Base-by-base conservation (phyloP, 2,888 invertebrate species). In the Bhutanitis thaidina region DNA sequence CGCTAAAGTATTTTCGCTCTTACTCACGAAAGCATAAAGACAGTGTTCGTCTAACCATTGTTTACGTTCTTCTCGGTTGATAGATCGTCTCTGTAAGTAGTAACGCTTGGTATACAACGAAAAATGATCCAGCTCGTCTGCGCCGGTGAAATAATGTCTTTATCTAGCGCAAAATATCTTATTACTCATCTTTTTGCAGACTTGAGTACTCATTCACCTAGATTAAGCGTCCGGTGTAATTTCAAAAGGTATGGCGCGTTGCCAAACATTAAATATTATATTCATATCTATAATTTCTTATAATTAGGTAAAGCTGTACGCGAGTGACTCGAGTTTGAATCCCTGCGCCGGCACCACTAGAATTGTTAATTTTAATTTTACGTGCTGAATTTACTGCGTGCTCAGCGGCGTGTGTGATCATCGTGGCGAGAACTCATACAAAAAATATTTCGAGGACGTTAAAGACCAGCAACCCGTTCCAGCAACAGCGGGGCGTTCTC, bases 21-120 rank as follows among this genome's bases (percentile, higher is more conserved):
- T 27, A 60, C 9, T 12, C 0, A 16, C 5, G 1, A 10, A 1
- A 9, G 7, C 1, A 35, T 36, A 36, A 20, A 14, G 14, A 35
- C 13, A 7, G 13, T 35, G 8, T 36, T 44, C 25, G 25, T 10
- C 12, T 16, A 13, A 12, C 20, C 5, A 20, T 1, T 7, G 3
- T 36, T 34, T 34, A 7, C 5, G 13, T 9, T 3, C 57, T 62
- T 54, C 43, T 48, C 52, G 38, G 49, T 61, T 80, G 77, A 79
- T 77, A 64, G 71, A 77, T 79, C 34, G 71, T 56, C 53, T 60
- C 73, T 75, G 79, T 79, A 74, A 75, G 67, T 67, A 57, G 62
- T 67, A 65, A 63, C 56, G 49, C 56, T 57, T 53, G 45, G 16
- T 49, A 55, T 48, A 53, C 60, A 61, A 67, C 68, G 74, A 78